A percentile compares a stretch with the other conserved stretches of the same genome.
Conservation (phyloP, 2,797 vertebrate species). For the Falco rusticolus region DNA sequence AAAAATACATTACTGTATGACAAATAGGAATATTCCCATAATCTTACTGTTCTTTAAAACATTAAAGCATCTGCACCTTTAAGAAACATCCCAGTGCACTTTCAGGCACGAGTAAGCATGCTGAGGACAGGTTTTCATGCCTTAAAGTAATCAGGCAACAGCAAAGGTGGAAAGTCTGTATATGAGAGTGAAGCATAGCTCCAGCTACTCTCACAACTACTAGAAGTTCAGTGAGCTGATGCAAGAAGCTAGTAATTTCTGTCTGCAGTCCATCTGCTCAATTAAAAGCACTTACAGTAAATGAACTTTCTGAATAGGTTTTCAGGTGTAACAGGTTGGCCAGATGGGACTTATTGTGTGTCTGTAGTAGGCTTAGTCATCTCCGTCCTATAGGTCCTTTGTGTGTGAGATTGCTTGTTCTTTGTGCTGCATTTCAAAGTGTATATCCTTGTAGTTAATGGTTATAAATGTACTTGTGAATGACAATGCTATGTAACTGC, state of each 20-base stretch:
- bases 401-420: not conserved
- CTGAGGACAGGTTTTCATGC: not conserved
- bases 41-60: not conserved
- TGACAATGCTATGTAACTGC: not conserved
- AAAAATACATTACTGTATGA: not conserved
- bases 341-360: not conserved
- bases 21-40: not conserved
- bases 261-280: not conserved
- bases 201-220: not conserved
- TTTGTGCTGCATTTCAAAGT: not conserved
- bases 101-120: not conserved
- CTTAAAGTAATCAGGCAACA: not conserved
- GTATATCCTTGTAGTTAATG: not conserved
- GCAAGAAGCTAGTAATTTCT: not conserved
- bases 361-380: not conserved
- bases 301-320: not conserved
- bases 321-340: not conserved
- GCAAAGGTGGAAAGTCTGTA: not conserved
- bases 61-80: not conserved
- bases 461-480: not conserved
- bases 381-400: fast-evolving
- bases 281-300: not conserved
- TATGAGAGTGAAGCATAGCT: not conserved
- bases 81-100: not conserved
- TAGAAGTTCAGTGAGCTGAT: not conserved